Evolutionary conservation across 2,888 invertebrate species (phyloP).

Genomic region (Hyppa rectilinea): DNA sequence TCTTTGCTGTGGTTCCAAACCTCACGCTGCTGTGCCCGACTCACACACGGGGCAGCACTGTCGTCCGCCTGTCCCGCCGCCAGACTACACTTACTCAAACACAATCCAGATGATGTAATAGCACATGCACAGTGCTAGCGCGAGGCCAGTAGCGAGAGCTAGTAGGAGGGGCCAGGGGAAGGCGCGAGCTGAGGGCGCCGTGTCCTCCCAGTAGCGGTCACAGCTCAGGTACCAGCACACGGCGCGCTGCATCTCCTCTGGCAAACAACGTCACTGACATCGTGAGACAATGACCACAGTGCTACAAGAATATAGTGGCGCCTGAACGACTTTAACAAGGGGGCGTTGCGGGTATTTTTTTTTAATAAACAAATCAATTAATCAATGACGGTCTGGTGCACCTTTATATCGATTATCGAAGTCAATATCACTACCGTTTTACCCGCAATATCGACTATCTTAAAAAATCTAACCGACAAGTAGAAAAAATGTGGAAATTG

Average conservation of each 20-base stretch:
- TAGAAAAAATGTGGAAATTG: background rate
- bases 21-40: background rate
- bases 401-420: background rate
- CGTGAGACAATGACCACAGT: background rate
- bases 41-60: background rate
- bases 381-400: background rate
- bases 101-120: constrained; percentile 98
- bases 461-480: background rate
- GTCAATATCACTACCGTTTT: background rate
- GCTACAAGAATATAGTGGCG: background rate
- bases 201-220: constrained; percentile 97
- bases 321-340: background rate
- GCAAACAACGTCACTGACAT: background rate
- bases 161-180: constrained; percentile 95
- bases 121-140: constrained; percentile 96
- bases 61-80: constrained; percentile 14
- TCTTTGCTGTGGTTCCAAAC: background rate
- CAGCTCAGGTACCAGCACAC: constrained; percentile 98
- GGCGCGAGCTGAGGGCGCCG: constrained; percentile 93
- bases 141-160: constrained; percentile 95
- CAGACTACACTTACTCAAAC: constrained; percentile 94
- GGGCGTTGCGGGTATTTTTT: too few species aligned
- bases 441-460: background rate
- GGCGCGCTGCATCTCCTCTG: constrained; percentile 96
- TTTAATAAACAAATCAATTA: too few species aligned